Base-by-base conservation (phyloP, 2,888 invertebrate species). In the Hetaerina titia region DNA sequence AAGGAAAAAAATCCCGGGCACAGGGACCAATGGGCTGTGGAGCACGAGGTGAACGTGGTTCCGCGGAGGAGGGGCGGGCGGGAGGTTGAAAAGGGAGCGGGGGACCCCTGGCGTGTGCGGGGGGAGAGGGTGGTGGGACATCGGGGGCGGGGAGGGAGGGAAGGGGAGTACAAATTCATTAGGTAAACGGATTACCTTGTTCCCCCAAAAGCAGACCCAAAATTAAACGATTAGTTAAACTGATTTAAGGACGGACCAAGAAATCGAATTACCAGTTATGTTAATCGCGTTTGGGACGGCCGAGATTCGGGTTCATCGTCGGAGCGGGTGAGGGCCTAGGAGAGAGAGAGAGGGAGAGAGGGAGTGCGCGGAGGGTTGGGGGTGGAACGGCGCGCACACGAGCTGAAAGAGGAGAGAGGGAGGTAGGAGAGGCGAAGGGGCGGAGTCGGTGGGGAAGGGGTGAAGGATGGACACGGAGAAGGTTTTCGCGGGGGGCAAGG, bases 141-240 rank as follows among this genome's bases (percentile, higher is more conserved):
- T 17, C 45, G 63, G 31, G 63, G 90, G 64, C 69, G 69, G 63
- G 15, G 64, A 64, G 56, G 45, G 56, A 22, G 56, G 92, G 64
- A 64, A 74, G 19, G 92, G 92, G 92, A 69, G 69, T 60, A 92
- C 92, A 92, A 92, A 92, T 92, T 92, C 92, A 92, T 92, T 92
- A 92, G 92, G 92, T 92, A 92, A 92, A 92, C 92, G 92, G 92
- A 92, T 92, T 92, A 92, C 92, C 92, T 92, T 69, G 92, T 92
- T 92, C 57, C 92, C 92, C 92, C 92, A 92, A 92, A 92, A 92
- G 92, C 92, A 92, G 92, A 92, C 92, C 92, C 92, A 74, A 96
- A 97, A 97, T 97, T 97, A 97, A 97, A 96, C 96, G 97, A 97
- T 97, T 97, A 97, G 97, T 97, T 97, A 97, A 97, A 97, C 97